Base-by-base conservation (phyloP, 1,140 invertebrate genomes). In the Coenobita brevimanus region DNA sequence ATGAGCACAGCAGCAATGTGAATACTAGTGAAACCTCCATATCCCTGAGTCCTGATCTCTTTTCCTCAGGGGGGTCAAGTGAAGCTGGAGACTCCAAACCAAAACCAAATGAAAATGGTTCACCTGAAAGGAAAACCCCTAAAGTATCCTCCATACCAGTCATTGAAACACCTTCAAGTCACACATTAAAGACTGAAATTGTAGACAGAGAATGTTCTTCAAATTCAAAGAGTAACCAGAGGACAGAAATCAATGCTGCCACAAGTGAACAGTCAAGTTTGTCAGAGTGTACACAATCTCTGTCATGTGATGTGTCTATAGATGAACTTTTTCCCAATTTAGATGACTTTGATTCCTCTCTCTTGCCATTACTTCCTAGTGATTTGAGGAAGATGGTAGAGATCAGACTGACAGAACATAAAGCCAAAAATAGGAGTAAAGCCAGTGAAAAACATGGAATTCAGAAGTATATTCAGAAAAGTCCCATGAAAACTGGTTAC, bases 291-390 rank as follows among this genome's bases (percentile, higher is more conserved):
- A n/a, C 50, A 24, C 15, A 33, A 36, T 46, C 4, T n/a, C n/a
- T n/a, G 27, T 50, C 13, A 8, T 46, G 43, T 73, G 38, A 64
- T 17, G 89, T 92, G 21, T 90, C 91, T 89, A 82, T 93, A 67
- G 69, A 91, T 86, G 93, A 94, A 85, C 93, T 94, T 83, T 94
- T 94, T 91, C 93, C 93, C 0, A 91, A 94, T 91, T 88, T 94
- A 46, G 90, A 93, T 80, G 89, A 93, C 38, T 92, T 94, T 69
- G 93, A 94, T 91, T 87, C 89, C 4, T 91, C 91, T 43, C 90
- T 93, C 24, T 83, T 94, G 33, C 85, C 90, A 13, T 89, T 93
- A 43, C 91, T 94, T 38, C 94, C 93, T 3, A 24, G 82, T 1
- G 83, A 92, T 82, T 90, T 94, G 36, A 92, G 92, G 91, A 86